Evolutionary conservation across 92 coral and sea anemone genomes (phyloP).

Genomic region (Porites divaricata): DNA sequence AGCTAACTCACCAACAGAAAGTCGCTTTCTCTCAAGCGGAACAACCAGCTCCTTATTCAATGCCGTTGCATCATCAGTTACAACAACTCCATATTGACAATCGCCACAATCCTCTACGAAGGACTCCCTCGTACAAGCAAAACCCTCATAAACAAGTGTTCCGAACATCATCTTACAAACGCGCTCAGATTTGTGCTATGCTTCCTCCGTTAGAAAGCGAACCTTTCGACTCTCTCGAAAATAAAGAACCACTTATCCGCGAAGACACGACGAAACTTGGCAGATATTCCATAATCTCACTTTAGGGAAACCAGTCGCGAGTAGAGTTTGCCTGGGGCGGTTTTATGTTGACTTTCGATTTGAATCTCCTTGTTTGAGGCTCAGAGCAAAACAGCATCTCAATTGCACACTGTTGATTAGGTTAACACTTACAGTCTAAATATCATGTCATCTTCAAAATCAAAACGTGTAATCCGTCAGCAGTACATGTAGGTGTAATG

Average conservation of each 20-base stretch:
- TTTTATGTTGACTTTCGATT: not conserved
- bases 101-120: conserved; percentile 79
- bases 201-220: conserved; percentile 84
- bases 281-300: conserved; percentile 45
- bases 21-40: conserved; percentile 44
- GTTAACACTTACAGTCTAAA: no score
- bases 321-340: not conserved
- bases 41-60: conserved; percentile 58
- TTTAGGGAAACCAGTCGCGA: not conserved
- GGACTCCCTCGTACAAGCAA: conserved; percentile 72
- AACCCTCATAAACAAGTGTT: conserved; percentile 90
- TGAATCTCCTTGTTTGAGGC: not conserved
- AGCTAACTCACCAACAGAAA: conserved; percentile 43
- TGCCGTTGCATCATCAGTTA: conserved; percentile 74
- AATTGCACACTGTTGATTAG: no score
- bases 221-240: conserved; percentile 20
- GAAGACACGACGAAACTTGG: conserved; percentile 34
- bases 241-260: conserved; percentile 35
- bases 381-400: no score
- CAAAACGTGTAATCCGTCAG: no score
- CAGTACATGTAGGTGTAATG: no score
- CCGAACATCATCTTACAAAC: conserved; percentile 87
- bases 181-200: conserved; percentile 86
- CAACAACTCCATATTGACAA: conserved; percentile 87
- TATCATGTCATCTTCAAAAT: no score